Evolutionary conservation across 2,888 invertebrate species (phyloP), one percentile per base, ranked within the genome.

Genomic region (Aphidius colemani): DNA sequence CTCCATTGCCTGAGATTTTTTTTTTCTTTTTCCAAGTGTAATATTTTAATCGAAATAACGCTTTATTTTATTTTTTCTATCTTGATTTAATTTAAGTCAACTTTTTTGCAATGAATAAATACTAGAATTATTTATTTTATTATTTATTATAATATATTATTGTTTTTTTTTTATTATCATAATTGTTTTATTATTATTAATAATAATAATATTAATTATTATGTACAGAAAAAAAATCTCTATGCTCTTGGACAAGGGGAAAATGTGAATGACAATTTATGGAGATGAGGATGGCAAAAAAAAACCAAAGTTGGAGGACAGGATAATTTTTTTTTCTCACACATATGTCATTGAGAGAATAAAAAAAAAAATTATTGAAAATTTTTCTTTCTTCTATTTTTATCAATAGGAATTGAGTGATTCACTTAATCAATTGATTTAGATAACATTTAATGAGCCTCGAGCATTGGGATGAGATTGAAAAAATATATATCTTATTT

Each of bases 401-500:
- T 46, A 45, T 46, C 39, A 18, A 39, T 46, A 57, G 39, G 48
- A n/a, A 57, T 48, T 13, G 48, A 18, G 13, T 18, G 13, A 48
- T 48, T 48, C 1, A 48, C 13, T 13, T 4, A 56, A 39, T 45
- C 6, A 56, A 45, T 30, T 39, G 48, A 18, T 46, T 7, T 10
- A 39, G 46, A 57, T 46, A 11, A 46, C n/a, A n/a, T n/a, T 30
- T 43, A 57, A 64, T 55, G 53, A 60, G 66, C 65, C 66, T 62
- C 57, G 65, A 62, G 65, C 65, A 66, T 62, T 61, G 64, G 63
- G 66, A 69, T 70, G 55, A 65, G 63, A 63, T 66, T 63, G 66
- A 63, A 66, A 64, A 64, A 64, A 64, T 64, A 64, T 64, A 64
- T 64, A 53, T 59, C 59, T 64, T 64, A 64, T 64, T 64, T 40